A percentile compares a stretch with the other conserved stretches of the same genome.
These are phyloP conservation scores for Glyptemys insculpta DNA, from an alignment of 2,797 vertebrate genomes.

Conservation along the genomic window DNA sequence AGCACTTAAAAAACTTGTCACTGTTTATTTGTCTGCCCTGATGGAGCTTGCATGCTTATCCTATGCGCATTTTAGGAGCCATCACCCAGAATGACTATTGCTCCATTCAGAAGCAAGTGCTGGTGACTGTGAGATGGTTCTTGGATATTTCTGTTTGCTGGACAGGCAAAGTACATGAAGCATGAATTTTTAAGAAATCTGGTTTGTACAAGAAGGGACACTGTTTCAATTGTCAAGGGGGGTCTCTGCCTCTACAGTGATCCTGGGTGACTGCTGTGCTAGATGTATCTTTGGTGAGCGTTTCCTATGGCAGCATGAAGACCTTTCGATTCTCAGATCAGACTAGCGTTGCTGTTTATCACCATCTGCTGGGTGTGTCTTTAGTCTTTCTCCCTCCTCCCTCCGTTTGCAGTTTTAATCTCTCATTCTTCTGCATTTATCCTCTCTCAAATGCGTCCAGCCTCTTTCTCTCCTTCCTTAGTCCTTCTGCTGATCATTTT, in stretches of 20 bases:
- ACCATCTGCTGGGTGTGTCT: background rate
- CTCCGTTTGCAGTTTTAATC: background rate
- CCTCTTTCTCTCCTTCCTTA: background rate
- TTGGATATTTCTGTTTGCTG: background rate
- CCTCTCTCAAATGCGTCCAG: background rate
- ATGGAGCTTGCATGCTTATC: background rate
- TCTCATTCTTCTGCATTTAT: background rate
- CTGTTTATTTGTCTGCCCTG: no score
- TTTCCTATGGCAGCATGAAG: background rate
- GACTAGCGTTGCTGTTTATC: background rate
- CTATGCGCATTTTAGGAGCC: background rate
- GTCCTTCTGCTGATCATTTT: fast-evolving
- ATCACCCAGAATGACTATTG: background rate
- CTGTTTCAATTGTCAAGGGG: background rate
- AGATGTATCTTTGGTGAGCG: background rate
- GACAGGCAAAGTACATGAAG: background rate
- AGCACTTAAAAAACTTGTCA: no score
- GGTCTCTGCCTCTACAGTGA: background rate
- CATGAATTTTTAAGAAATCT: background rate
- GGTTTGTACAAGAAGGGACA: fast-evolving
- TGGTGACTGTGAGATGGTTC: background rate
- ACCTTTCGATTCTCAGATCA: background rate
- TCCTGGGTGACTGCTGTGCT: background rate
- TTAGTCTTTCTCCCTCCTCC: background rate
- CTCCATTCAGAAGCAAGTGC: background rate